phyloP scores from a whole-genome alignment of 64 coral and sea anemone species.

The Catalaphyllia jardinei region DNA sequence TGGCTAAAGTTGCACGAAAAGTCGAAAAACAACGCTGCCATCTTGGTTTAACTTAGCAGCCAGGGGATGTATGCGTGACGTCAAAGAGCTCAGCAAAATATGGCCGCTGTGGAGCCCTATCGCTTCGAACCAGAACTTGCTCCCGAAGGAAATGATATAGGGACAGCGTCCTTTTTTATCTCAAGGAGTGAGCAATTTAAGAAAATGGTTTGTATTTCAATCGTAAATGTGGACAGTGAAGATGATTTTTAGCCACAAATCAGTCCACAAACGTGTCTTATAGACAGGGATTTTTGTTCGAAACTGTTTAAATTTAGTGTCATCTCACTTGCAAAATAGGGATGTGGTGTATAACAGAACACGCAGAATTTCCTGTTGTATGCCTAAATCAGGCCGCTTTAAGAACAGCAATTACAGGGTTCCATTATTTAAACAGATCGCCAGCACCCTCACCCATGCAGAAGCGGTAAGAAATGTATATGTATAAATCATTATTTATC shows the following conservation, averaged over 20 bases:
- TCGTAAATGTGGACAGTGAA: neutral
- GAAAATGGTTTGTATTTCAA: too few relatives aligned
- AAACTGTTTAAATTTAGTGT: neutral
- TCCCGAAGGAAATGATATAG: neutral
- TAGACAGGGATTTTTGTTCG: neutral
- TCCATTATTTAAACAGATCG: constrained; percentile 6
- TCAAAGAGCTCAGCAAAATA: neutral
- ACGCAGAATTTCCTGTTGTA: constrained; percentile 9
- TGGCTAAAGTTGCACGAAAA: neutral
- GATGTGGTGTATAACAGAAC: constrained; percentile 19
- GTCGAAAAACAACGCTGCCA: neutral
- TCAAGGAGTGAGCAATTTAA: too few relatives aligned
- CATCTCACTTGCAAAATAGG: neutral
- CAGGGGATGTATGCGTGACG: neutral
- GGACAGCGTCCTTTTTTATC: too few relatives aligned
- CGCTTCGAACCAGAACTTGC: neutral
- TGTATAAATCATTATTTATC: too few relatives aligned
- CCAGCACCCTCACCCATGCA: constrained; percentile 13
- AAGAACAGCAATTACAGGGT: neutral
- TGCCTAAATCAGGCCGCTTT: constrained; percentile 3
- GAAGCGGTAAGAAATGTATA: constrained; percentile 19
- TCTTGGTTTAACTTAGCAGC: constrained; percentile 24
- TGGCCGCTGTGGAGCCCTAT: neutral
- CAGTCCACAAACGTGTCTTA: neutral
- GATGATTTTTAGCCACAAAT: neutral